Evolutionary conservation across 2,113 vertebrate species (phyloP).

Genomic region (Trematocara macrostoma): DNA sequence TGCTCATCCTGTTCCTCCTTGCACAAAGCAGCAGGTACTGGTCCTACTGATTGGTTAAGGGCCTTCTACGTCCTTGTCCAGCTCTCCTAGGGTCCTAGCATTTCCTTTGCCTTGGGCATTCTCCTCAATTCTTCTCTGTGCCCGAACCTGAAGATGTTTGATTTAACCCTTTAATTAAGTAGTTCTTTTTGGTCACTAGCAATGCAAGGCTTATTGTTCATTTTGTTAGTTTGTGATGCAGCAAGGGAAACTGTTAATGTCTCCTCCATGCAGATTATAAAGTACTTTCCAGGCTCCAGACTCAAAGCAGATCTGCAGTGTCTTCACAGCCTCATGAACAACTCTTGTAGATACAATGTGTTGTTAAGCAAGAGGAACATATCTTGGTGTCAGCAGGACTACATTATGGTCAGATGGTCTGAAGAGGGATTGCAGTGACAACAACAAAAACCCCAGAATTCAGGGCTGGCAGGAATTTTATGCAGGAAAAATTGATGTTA

Average conservation of each 20-base stretch:
- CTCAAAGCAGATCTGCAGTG: not conserved
- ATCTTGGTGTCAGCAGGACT: not conserved
- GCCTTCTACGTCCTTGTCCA: not conserved
- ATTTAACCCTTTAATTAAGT: not conserved
- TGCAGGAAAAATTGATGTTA: not conserved
- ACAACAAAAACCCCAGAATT: not conserved
- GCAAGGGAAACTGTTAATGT: not conserved
- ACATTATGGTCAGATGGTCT: not conserved
- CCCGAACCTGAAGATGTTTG: not conserved
- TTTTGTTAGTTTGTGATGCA: not conserved
- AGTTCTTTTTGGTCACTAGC: not conserved
- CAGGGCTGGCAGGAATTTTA: not conserved
- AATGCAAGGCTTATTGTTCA: not conserved
- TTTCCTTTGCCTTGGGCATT: not conserved
- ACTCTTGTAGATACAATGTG: not conserved
- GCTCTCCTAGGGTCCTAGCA: not conserved
- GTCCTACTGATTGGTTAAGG: not conserved
- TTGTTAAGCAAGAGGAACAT: not conserved
- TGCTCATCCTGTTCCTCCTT: not conserved
- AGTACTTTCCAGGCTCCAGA: not conserved
- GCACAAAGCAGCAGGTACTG: not conserved
- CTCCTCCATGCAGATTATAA: not conserved
- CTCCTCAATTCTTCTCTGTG: not conserved
- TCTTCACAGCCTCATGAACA: too few relatives aligned
- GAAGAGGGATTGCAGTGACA: not conserved